Conservation (phyloP, 2,797 vertebrate species). For the Hephaestus fuliginosus region DNA sequence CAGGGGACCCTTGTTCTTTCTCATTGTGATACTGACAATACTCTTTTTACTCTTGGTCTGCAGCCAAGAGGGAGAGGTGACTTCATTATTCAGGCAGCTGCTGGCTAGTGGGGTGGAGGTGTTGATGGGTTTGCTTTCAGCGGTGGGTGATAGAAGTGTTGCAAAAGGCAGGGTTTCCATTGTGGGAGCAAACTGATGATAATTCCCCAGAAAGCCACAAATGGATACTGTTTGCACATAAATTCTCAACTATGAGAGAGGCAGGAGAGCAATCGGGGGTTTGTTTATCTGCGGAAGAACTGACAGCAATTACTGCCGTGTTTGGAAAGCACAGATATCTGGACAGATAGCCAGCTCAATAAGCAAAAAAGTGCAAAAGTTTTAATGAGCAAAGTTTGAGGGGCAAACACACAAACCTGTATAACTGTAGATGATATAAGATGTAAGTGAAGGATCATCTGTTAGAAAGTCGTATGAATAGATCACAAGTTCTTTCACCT, state of each 20-base stretch:
- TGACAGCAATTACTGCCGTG: conserved; percentile 69
- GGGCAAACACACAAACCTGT: conserved; percentile 18
- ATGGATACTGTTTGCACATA: conserved; percentile 34
- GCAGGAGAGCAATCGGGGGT: conserved; percentile 47
- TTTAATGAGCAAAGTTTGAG: conserved; percentile 71
- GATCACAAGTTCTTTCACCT: not conserved
- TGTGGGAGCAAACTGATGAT: conserved; percentile 37
- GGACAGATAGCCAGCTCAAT: conserved; percentile 56
- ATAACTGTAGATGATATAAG: conserved; percentile 12
- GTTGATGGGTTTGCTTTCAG: conserved; percentile 29
- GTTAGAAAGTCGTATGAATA: not conserved
- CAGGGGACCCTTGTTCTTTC: conserved; percentile 43
- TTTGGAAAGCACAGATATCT: conserved; percentile 50
- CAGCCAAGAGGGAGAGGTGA: conserved; percentile 72
- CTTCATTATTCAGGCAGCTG: conserved; percentile 73
- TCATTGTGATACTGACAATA: conserved; percentile 74
- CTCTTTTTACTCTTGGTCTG: conserved; percentile 61
- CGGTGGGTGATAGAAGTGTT: conserved; percentile 36
- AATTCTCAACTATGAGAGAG: conserved; percentile 35
- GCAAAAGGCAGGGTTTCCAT: conserved; percentile 49
- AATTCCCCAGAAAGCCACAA: conserved; percentile 20
- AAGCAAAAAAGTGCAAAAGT: conserved; percentile 49
- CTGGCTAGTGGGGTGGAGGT: not conserved
- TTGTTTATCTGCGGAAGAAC: conserved; percentile 61
- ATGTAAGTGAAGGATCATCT: conserved; percentile 5